Evolutionary conservation across 2,888 invertebrate genomes (phyloP).

Genomic region (Oscheius myriophilus): DNA sequence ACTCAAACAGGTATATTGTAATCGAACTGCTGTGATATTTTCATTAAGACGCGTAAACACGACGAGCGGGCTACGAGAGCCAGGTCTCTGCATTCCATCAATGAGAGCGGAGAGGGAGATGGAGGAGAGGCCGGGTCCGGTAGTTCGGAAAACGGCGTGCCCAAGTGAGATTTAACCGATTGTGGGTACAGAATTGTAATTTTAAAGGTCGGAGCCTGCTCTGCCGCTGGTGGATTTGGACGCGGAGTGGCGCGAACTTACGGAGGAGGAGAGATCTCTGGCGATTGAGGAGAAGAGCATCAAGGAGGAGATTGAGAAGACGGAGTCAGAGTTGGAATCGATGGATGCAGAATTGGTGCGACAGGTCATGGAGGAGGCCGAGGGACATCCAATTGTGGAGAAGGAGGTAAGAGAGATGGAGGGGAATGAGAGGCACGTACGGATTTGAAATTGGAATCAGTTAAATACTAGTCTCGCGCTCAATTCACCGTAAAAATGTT

Average conservation of each 20-base stretch:
- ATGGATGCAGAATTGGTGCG: slow-evolving; percentile 68
- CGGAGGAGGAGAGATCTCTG: slow-evolving; percentile 73
- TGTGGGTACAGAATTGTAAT: background rate
- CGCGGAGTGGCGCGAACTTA: slow-evolving; percentile 75
- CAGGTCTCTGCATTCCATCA: slow-evolving; percentile 28
- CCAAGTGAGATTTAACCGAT: background rate
- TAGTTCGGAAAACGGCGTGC: background rate
- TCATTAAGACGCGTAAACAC: slow-evolving; percentile 8
- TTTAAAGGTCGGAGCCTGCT: slow-evolving; percentile 26
- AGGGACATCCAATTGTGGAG: slow-evolving; percentile 38
- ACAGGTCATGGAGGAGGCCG: slow-evolving; percentile 70
- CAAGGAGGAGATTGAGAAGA: slow-evolving; percentile 76
- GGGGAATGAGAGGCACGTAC: background rate
- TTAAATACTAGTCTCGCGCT: background rate
- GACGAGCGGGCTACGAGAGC: background rate
- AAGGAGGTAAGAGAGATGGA: slow-evolving; percentile 25
- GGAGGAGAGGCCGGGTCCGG: slow-evolving; percentile 10
- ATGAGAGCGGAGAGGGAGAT: slow-evolving; percentile 25
- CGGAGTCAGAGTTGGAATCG: slow-evolving; percentile 75
- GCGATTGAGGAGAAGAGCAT: slow-evolving; percentile 76
- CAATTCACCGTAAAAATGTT: no score
- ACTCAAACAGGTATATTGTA: slow-evolving; percentile 17
- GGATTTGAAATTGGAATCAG: background rate
- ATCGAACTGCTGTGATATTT: background rate
- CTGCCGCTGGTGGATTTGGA: slow-evolving; percentile 56